Conservation (phyloP, 2,888 invertebrate genomes). For the Ophonus ardosiacus region DNA sequence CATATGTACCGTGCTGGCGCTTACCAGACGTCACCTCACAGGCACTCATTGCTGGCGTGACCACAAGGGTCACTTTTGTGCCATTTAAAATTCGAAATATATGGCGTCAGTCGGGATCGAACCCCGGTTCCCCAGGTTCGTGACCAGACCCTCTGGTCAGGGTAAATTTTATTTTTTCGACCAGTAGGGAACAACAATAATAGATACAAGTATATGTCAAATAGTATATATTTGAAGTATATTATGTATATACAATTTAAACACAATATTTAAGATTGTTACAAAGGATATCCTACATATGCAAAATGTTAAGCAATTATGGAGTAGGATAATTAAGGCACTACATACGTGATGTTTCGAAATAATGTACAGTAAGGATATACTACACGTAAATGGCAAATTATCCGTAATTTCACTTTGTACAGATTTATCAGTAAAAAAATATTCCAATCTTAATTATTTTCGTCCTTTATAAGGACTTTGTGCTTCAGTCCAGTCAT, state of each 20-base stretch:
- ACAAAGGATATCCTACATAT: slow-evolving; percentile 41
- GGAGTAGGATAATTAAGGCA: slow-evolving; percentile 56
- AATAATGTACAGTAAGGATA: slow-evolving; percentile 23
- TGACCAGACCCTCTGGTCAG: too few species aligned
- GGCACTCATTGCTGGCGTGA: too few species aligned
- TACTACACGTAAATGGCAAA: slow-evolving; percentile 42
- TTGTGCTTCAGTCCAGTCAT: slow-evolving; percentile 43
- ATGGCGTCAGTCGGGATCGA: too few species aligned
- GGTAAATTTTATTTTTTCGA: neutral
- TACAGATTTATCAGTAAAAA: slow-evolving; percentile 44
- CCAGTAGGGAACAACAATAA: neutral
- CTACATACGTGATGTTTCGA: slow-evolving; percentile 48
- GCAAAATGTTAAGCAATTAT: slow-evolving; percentile 42
- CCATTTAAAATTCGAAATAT: too few species aligned
- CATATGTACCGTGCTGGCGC: too few species aligned
- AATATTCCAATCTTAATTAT: slow-evolving; percentile 48
- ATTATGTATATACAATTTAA: slow-evolving; percentile 34
- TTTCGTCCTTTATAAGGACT: slow-evolving; percentile 3
- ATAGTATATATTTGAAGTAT: slow-evolving; percentile 37
- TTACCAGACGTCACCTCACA: too few species aligned
- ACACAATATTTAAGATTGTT: slow-evolving; percentile 50
- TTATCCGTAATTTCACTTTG: slow-evolving; percentile 16
- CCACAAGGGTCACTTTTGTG: too few species aligned
- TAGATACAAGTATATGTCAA: neutral
- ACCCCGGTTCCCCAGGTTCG: too few species aligned